Percentiles rank a stretch among this genome's conserved stretches.
phyloP scores from a whole-genome alignment of 2,797 vertebrate species.

The Gymnothorax javanicus region DNA sequence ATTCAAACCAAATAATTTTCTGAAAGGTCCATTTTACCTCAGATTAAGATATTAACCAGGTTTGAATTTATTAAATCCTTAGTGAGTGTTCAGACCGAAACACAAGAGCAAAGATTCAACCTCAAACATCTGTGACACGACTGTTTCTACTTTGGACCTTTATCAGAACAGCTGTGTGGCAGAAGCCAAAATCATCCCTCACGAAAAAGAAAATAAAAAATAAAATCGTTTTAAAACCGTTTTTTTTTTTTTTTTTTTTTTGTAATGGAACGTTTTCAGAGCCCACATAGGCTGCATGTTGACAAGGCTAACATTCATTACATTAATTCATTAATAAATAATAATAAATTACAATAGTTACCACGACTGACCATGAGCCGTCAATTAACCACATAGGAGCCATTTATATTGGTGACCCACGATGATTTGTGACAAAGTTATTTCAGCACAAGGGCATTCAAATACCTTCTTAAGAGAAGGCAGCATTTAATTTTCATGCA shows the following conservation, averaged over 20 bases:
- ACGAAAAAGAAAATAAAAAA: too few species aligned
- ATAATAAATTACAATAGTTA: background rate
- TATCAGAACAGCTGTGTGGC: too few species aligned
- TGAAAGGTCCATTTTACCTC: too few species aligned
- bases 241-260: background rate
- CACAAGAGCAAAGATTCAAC: too few species aligned
- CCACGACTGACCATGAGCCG: background rate
- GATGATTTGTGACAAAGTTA: background rate
- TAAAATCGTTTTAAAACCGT: too few species aligned
- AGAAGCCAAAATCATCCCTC: too few species aligned
- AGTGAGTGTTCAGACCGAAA: too few species aligned
- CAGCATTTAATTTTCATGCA: conserved; percentile 4
- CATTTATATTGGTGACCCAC: background rate
- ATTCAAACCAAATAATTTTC: too few species aligned
- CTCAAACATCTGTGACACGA: too few species aligned
- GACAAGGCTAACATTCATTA: background rate
- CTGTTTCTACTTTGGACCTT: too few species aligned
- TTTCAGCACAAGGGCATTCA: background rate
- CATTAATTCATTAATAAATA: background rate
- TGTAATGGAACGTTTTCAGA: background rate
- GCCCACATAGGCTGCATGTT: background rate
- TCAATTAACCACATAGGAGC: background rate
- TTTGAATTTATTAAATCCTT: too few species aligned
- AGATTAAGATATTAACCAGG: too few species aligned
- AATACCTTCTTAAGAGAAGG: background rate